phyloP scores from a whole-genome alignment of 2,888 invertebrate genomes.

The Clepsis dumicolana region DNA sequence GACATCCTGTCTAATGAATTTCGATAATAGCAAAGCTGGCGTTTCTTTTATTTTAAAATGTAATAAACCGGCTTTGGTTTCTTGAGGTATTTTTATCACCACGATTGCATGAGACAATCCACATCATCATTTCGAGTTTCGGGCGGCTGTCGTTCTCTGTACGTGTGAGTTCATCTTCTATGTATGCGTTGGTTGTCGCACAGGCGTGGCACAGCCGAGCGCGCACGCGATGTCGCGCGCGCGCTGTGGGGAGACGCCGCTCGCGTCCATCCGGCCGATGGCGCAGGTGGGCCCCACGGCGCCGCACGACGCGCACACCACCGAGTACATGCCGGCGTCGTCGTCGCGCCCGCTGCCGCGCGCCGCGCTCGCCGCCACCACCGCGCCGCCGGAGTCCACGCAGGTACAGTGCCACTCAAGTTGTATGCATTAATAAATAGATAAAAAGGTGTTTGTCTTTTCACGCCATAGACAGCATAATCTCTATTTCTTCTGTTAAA shows the following conservation, averaged over 20 bases:
- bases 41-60: too few relatives aligned
- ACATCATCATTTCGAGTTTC: not conserved
- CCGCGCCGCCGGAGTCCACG: conserved; percentile 82
- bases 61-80: not conserved
- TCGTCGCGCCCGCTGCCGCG: conserved; percentile 88
- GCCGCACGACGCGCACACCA: conserved; percentile 85
- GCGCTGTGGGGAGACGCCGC: conserved; percentile 91
- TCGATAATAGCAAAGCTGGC: not conserved
- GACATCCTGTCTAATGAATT: too few relatives aligned
- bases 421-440: too few relatives aligned
- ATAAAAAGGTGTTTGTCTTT: too few relatives aligned
- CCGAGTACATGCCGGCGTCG: conserved; percentile 95
- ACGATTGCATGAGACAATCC: not conserved
- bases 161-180: not conserved
- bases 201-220: conserved; percentile 79
- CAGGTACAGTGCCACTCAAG: conserved; percentile 52
- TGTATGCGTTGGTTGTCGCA: not conserved
- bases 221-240: conserved; percentile 85
- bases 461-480: too few relatives aligned
- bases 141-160: not conserved
- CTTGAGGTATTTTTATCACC: too few relatives aligned
- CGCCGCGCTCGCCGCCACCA: conserved; percentile 89
- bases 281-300: conserved; percentile 94
- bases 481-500: too few relatives aligned
- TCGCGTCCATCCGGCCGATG: conserved; percentile 97